Base-by-base conservation (phyloP, 1,140 invertebrate genomes). In the Euura saliciscinereae region DNA sequence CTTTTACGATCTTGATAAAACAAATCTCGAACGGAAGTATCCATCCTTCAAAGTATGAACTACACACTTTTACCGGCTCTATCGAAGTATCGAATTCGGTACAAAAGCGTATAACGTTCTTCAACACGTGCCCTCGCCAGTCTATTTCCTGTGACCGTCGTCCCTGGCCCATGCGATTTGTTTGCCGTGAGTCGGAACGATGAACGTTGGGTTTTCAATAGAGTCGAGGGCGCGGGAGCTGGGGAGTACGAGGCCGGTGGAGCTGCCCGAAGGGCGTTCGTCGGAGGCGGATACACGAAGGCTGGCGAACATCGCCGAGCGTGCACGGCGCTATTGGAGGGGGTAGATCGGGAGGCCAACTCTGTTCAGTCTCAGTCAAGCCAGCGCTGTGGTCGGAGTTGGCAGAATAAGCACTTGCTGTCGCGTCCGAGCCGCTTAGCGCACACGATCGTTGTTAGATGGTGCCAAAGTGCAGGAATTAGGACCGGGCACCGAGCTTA, bases 331-430 rank as follows among this genome's bases (percentile, higher is more conserved):
- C 28, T 28, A 65, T 75, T 71, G 74, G 43, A 43, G 68, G 11
- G 68, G 68, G 68, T 11, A 28, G 6, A 3, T 10, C 42, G 5
- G 42, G 75, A 8, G 51, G 8, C 51, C 51, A n/a, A 11, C 13
- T 59, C 76, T 79, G 79, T 79, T 83, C 74, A 71, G 76, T 77
- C 67, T 83, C 83, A 85, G 85, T 85, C 80, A 83, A 80, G 82
- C 79, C 82, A 83, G 79, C 83, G 78, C 75, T 82, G 84, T 82
- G 82, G 75, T 80, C 78, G 82, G 77, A 81, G 80, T 81, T 80
- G 82, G 79, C 28, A 28, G 28, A 28, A 76, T 28, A 28, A 28
- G 28, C 28, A 28, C 28, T 28, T 28, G 69, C 72, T 70, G 65
- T 75, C 72, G 68, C 75, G 71, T 72, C 73, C 76, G 76, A 78